phyloP scores from a whole-genome alignment of 2,797 vertebrate species.

The Brachymystax lenok region DNA sequence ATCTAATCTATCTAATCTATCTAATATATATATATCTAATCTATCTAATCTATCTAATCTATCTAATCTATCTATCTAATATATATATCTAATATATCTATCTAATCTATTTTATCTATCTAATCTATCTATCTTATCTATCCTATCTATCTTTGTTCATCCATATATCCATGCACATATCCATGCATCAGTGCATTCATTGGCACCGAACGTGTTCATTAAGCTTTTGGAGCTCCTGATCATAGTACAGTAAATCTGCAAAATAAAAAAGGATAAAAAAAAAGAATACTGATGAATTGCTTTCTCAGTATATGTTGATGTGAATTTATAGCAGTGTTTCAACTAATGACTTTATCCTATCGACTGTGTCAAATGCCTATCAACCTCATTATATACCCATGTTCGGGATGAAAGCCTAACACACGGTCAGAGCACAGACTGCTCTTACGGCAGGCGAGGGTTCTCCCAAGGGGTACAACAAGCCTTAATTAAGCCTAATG shows the following conservation, averaged over 20 bases:
- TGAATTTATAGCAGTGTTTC: slow-evolving; percentile 48
- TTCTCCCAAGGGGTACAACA: slow-evolving; percentile 36
- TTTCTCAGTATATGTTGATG: slow-evolving; percentile 22
- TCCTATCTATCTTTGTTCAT: background rate
- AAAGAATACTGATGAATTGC: slow-evolving; percentile 4
- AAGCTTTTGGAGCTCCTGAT: background rate
- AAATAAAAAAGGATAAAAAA: background rate
- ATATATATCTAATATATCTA: no score
- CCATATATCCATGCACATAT: background rate
- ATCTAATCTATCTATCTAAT: no score
- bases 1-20: no score
- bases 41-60: no score
- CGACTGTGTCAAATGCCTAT: slow-evolving; percentile 30
- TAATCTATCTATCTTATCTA: no score
- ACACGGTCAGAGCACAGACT: slow-evolving; percentile 6
- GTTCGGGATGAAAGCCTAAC: slow-evolving; percentile 51
- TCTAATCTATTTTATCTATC: no score
- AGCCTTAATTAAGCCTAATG: slow-evolving; percentile 60
- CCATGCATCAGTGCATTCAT: background rate
- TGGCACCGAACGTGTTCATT: background rate
- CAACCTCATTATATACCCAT: slow-evolving; percentile 59
- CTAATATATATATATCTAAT: no score
- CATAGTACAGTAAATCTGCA: slow-evolving; percentile 3
- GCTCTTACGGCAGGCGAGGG: slow-evolving; percentile 19
- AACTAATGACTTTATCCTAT: slow-evolving; percentile 36